These are phyloP conservation scores for Melangyna quadrimaculata DNA, from an alignment of 2,888 invertebrate species.

Conservation along the genomic window DNA sequence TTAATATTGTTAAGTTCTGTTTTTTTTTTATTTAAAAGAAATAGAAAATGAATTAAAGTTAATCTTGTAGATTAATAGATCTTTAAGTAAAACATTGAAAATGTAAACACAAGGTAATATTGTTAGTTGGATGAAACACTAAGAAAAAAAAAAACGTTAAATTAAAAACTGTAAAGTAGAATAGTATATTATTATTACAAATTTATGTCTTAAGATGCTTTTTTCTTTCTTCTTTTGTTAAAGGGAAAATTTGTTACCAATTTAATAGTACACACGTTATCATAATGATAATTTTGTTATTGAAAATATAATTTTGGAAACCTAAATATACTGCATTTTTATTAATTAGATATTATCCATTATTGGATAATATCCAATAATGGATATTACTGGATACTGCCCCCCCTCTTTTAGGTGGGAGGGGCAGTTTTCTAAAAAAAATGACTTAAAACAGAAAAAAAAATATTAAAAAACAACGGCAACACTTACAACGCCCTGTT, in stretches of 20 bases:
- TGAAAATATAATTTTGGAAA: slow-evolving; percentile 48
- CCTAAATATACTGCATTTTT: neutral
- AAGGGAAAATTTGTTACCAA: slow-evolving; percentile 56
- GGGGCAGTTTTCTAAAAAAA: too few species aligned
- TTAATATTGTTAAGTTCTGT: slow-evolving; percentile 47
- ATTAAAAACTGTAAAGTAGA: slow-evolving; percentile 19
- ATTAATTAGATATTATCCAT: neutral
- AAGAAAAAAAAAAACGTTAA: neutral
- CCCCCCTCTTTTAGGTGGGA: too few species aligned
- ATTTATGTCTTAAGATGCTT: slow-evolving; percentile 22
- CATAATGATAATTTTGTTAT: slow-evolving; percentile 69
- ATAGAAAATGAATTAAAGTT: slow-evolving; percentile 65
- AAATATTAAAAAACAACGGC: too few species aligned
- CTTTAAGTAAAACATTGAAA: slow-evolving; percentile 46
- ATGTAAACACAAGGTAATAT: slow-evolving; percentile 42
- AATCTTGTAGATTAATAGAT: slow-evolving; percentile 70
- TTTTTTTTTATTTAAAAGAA: slow-evolving; percentile 35
- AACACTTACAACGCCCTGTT: too few species aligned
- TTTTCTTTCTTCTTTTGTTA: slow-evolving; percentile 40
- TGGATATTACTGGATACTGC: too few species aligned
- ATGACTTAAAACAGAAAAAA: too few species aligned
- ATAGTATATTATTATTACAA: slow-evolving; percentile 23
- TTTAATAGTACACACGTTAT: slow-evolving; percentile 60
- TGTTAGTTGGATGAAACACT: slow-evolving; percentile 46
- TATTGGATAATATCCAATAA: too few species aligned